Evolutionary conservation across 2,113 vertebrate genomes (phyloP).

Genomic region (Saccopteryx bilineata): DNA sequence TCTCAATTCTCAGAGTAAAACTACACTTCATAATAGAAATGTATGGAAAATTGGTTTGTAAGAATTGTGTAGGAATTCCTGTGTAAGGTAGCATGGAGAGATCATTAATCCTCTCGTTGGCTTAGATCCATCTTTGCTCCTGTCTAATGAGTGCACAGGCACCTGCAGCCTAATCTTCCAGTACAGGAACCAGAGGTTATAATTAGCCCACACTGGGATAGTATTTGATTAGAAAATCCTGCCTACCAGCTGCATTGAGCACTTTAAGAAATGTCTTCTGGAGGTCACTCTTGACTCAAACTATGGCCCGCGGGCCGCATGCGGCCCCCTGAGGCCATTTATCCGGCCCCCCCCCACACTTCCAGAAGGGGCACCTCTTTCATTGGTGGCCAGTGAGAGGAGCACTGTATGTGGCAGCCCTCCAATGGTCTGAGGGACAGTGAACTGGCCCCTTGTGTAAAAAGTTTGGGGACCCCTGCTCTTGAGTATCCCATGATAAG

Average conservation of each 20-base stretch:
- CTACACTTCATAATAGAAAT: not conserved
- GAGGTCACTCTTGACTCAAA: not conserved
- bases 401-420: too few species aligned
- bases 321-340: too few species aligned
- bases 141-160: not conserved
- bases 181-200: not conserved
- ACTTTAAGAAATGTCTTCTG: not conserved
- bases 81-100: not conserved
- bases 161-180: not conserved
- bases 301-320: too few species aligned
- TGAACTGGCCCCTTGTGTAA: too few species aligned
- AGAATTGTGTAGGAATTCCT: not conserved
- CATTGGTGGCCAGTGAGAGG: too few species aligned
- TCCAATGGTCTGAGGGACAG: too few species aligned
- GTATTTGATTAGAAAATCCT: conserved; percentile 11
- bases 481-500: not conserved
- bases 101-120: not conserved
- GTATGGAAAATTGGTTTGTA: not conserved
- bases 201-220: not conserved
- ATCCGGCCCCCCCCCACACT: too few species aligned
- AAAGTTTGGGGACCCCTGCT: too few species aligned
- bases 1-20: not conserved
- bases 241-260: not conserved
- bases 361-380: too few species aligned
- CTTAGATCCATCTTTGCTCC: not conserved